Evolutionary conservation across 1,140 invertebrate species (phyloP), one percentile per base, ranked within the genome.

Genomic region (Solen grandis): DNA sequence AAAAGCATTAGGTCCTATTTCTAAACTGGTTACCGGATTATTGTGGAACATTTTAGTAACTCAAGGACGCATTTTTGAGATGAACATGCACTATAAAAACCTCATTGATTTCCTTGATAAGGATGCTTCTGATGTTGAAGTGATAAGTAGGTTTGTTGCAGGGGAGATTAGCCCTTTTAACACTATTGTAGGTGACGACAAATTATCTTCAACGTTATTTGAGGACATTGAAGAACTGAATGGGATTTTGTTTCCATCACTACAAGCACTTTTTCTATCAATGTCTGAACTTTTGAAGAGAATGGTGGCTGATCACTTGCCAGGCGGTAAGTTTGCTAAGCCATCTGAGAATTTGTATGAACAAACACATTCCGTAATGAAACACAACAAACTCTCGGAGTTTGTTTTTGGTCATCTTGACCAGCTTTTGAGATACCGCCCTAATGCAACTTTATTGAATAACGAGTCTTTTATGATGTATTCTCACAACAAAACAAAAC

Each of bases 1-100:
- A 84, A n/a, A 81, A 70, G 78, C 79, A 38, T 25, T 81, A 2
- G 82, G 78, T 25, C 65, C 81, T 8, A 69, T 84, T 13, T 55
- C 62, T 14, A 69, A 84, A 29, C 57, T 81, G 8, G 54, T 82
- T 2, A 81, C 82, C 19, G 0, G 60, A 0, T 79, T 79, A 27
- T 55, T 84, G 19, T 84, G 79, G 82, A 70, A 57, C 22, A 8
- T 84, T 2, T 36, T 77, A 5, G 82, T 81, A 65, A 8, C 35
- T 27, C 62, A 54, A 25, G 35, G 55, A 35, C 74, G 79, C 25
- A 83, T 83, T 16, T 41, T 83, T 22, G 75, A 83, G 8, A 65
- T 79, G 66, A 79, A 72, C 38, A 19, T 27, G 0, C 31, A 73
- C 29, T 78, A 36, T 57, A 2, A 46, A 3, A 57, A 5, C 1